Percentiles rank a stretch among this genome's conserved stretches.
phyloP scores from a whole-genome alignment of 2,888 invertebrate species.

The Dryocosmus kuriphilus region DNA sequence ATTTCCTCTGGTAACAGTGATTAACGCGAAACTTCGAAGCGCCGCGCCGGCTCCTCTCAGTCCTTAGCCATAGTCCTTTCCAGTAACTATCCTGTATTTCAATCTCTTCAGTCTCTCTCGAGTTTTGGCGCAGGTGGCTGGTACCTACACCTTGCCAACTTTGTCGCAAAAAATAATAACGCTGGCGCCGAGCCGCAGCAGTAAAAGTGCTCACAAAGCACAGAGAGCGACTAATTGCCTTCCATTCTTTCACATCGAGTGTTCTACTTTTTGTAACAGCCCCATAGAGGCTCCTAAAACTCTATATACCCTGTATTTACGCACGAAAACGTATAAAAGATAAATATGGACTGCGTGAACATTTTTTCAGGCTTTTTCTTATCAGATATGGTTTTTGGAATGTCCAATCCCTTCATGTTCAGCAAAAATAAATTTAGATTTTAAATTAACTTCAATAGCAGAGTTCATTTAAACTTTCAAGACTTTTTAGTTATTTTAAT shows the following conservation, averaged over 20 bases:
- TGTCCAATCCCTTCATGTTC: too few relatives aligned
- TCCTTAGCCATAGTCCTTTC: not conserved
- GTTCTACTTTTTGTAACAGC: not conserved
- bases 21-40: slow-evolving; percentile 28
- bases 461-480: too few relatives aligned
- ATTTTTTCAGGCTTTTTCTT: too few relatives aligned
- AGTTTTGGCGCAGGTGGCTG: slow-evolving; percentile 3
- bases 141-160: not conserved
- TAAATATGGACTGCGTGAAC: too few relatives aligned
- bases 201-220: not conserved
- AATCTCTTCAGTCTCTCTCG: not conserved
- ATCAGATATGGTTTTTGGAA: too few relatives aligned
- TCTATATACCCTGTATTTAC: too few relatives aligned
- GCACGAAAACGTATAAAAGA: too few relatives aligned
- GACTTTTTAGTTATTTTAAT: too few relatives aligned
- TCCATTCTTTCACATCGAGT: slow-evolving; percentile 3
- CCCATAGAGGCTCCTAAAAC: not conserved
- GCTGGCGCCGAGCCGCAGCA: not conserved
- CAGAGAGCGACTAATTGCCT: not conserved
- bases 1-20: slow-evolving; percentile 27
- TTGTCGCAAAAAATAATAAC: slow-evolving; percentile 4
- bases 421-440: too few relatives aligned
- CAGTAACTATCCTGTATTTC: slow-evolving; percentile 2
- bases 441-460: too few relatives aligned
- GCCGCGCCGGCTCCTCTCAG: slow-evolving; percentile 8